Evolutionary conservation across 2,888 invertebrate genomes (phyloP), one percentile per base, ranked within the genome.

Genomic region (Pherbina coryleti): DNA sequence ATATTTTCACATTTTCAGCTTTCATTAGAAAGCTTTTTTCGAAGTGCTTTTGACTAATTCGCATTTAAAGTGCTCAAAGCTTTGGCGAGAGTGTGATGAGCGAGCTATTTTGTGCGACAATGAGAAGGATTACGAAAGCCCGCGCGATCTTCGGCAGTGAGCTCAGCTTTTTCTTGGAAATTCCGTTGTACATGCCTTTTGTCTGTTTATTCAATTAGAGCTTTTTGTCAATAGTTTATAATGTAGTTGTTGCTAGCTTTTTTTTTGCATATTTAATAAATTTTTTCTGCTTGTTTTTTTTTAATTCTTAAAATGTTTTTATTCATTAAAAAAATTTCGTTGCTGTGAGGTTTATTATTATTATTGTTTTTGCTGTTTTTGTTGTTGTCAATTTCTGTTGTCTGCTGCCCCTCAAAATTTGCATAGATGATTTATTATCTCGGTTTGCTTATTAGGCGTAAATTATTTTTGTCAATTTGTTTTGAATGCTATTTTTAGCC

Each of bases 141-240:
- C 14, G 0, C 69, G 14, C 69, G 69, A 69, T 69, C 69, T 22
- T 19, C 22, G 14, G n/a, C 66, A 64, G 67, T 66, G 75, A 75
- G 75, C 75, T 75, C 75, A 75, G 71, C 78, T 37, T 75, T 78
- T 78, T 71, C 75, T 64, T 31, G 69, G 75, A 78, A 78, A 53
- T 66, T 34, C 28, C 2, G 19, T 64, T 71, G 4, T 71, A 9
- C 8, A 8, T 55, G 31, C n/a, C 14, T 31, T 53, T 71, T 28
- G 1, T 19, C 28, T 9, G 3, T 19, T 37, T 37, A 5, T 66
- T 66, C 7, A 60, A 22, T 22, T 9, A 28, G 1, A 28, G 25
- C 14, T 5, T 11, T 60, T 28, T 60, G 25, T 28, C 0, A 19
- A 28, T 60, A 60, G 28, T 9, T 25, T 22, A 28, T 60, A 14